These are phyloP conservation scores for Pipistrellus nathusii DNA, from an alignment of 2,797 vertebrate species.

Conservation along the genomic window DNA sequence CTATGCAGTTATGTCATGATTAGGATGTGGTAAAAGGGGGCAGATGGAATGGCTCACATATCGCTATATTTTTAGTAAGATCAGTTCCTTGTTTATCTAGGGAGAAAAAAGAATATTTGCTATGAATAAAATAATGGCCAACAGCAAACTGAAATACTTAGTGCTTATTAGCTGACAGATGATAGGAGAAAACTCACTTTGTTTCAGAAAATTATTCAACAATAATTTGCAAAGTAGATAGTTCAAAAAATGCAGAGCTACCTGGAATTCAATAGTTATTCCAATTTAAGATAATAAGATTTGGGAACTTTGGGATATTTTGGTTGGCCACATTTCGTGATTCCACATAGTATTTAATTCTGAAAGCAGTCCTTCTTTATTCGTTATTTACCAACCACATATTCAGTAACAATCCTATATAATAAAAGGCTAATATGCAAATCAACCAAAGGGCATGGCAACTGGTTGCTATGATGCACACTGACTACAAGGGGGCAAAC, in stretches of 20 bases:
- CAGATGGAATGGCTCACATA: not conserved
- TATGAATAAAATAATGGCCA: not conserved
- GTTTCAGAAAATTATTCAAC: not conserved
- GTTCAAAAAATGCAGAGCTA: not conserved
- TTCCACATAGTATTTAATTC: not conserved
- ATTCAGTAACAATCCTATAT: not conserved
- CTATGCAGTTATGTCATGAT: not conserved
- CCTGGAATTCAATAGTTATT: not conserved
- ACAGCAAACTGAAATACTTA: not conserved
- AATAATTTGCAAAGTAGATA: not conserved
- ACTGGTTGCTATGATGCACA: too few relatives aligned
- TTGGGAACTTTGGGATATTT: not conserved
- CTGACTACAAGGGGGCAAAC: too few relatives aligned
- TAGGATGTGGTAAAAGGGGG: not conserved
- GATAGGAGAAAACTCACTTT: slow-evolving; percentile 2
- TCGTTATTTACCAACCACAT: not conserved
- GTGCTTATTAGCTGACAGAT: not conserved
- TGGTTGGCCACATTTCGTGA: not conserved
- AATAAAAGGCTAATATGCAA: too few relatives aligned
- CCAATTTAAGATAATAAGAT: not conserved
- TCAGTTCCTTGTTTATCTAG: not conserved
- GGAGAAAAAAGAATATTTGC: not conserved
- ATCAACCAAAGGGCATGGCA: too few relatives aligned
- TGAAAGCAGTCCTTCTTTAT: not conserved
- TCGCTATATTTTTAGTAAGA: not conserved